These are phyloP conservation scores for Vanessa atalanta DNA, from an alignment of 1,140 invertebrate species.

Conservation along the genomic window DNA sequence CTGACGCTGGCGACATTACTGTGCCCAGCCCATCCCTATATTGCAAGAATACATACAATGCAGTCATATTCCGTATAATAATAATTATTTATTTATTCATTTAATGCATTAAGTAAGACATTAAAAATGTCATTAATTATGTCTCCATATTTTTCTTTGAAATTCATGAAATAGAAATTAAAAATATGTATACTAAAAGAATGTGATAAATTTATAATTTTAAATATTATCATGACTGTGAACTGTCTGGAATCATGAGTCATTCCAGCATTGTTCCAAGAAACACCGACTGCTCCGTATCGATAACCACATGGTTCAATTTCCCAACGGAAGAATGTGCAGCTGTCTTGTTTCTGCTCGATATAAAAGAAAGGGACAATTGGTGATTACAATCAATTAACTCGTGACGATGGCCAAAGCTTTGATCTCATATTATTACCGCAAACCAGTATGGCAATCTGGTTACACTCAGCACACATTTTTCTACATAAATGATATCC, in stretches of 20 bases:
- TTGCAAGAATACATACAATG: background rate
- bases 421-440: constrained; percentile 29
- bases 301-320: constrained; percentile 35
- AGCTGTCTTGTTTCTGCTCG: constrained; percentile 22
- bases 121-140: no score
- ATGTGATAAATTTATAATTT: no score
- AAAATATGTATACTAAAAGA: no score
- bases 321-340: constrained; percentile 30
- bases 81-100: no score
- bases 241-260: constrained; percentile 26
- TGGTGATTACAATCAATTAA: constrained; percentile 33
- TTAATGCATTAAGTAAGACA: no score
- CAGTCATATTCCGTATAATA: background rate
- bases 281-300: constrained; percentile 17
- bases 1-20: constrained; percentile 28
- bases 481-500: background rate
- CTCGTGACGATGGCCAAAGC: constrained; percentile 30
- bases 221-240: constrained; percentile 4
- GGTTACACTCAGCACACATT: constrained; percentile 12
- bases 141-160: no score
- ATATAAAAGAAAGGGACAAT: constrained; percentile 19
- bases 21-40: constrained; percentile 16
- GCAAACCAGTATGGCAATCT: constrained; percentile 29
- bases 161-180: no score
- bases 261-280: constrained; percentile 29